These are phyloP conservation scores for Xenus cinereus DNA, from an alignment of 2,113 vertebrate species.

Conservation along the genomic window DNA sequence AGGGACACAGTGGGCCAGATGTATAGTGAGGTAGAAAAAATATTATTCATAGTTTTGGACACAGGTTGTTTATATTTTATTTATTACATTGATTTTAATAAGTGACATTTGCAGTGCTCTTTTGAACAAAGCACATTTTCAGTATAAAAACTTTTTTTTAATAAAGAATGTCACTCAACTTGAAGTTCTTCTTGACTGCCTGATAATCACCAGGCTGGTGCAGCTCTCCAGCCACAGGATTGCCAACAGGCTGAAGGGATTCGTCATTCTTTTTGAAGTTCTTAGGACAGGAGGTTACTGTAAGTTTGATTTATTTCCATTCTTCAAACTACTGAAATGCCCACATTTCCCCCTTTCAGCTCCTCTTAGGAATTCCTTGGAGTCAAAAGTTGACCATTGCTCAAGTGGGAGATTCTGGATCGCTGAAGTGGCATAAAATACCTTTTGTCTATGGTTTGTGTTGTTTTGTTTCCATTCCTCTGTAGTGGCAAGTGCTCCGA, in stretches of 20 bases:
- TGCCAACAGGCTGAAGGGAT: neutral
- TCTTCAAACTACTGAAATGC: neutral
- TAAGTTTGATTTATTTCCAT: slow-evolving; percentile 17
- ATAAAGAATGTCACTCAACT: slow-evolving; percentile 42
- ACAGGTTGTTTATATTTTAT: slow-evolving; percentile 49
- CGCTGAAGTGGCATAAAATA: neutral
- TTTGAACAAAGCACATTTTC: slow-evolving; percentile 50
- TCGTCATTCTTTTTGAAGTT: neutral
- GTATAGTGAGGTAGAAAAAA: slow-evolving; percentile 60
- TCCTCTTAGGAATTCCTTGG: slow-evolving; percentile 10
- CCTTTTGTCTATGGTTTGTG: slow-evolving; percentile 42
- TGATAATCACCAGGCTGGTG: neutral
- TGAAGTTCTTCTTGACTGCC: slow-evolving; percentile 42
- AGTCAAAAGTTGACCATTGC: slow-evolving; percentile 23
- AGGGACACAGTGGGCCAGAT: slow-evolving; percentile 46
- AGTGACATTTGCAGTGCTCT: slow-evolving; percentile 30
- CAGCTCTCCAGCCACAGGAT: neutral
- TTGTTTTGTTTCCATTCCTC: slow-evolving; percentile 48
- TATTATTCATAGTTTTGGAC: slow-evolving; percentile 61
- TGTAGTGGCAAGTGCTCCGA: slow-evolving; percentile 2
- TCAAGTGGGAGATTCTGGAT: neutral
- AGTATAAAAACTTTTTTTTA: slow-evolving; percentile 57
- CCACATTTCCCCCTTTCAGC: neutral
- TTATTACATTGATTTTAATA: slow-evolving; percentile 50
- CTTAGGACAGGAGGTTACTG: neutral